Percentiles rank a stretch among this genome's conserved stretches.
Conservation (phyloP, 2,888 invertebrate species). For the Caenorhabditis sp. region DNA sequence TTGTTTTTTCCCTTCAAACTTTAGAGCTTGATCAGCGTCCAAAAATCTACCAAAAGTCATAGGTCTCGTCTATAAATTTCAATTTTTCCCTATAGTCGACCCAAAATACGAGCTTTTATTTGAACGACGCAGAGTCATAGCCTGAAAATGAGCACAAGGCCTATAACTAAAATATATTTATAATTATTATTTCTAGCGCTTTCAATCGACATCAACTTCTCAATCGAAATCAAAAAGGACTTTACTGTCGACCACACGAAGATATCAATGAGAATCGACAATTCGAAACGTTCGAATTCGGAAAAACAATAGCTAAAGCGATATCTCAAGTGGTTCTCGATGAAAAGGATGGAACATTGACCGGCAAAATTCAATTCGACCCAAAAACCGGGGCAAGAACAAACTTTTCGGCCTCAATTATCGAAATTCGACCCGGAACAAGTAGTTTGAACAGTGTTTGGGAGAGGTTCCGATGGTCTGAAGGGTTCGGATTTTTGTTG, state of each 20-base stretch:
- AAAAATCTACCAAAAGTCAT: too few relatives aligned
- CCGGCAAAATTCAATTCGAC: slow-evolving; percentile 69
- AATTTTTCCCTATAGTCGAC: too few relatives aligned
- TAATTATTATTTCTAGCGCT: slow-evolving; percentile 18
- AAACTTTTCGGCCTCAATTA: slow-evolving; percentile 65
- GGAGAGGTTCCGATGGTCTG: slow-evolving; percentile 55
- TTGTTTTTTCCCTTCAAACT: too few relatives aligned
- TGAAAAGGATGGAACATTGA: slow-evolving; percentile 62
- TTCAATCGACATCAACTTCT: slow-evolving; percentile 50
- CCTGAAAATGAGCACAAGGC: too few relatives aligned
- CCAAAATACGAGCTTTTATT: too few relatives aligned
- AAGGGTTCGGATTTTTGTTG: slow-evolving; percentile 47
- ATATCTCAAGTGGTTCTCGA: slow-evolving; percentile 54
- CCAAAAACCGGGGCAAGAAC: slow-evolving; percentile 57
- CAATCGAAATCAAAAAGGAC: slow-evolving; percentile 49
- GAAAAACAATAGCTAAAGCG: slow-evolving; percentile 46
- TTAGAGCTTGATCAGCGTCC: too few relatives aligned
- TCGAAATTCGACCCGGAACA: slow-evolving; percentile 67
- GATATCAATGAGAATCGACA: slow-evolving; percentile 39
- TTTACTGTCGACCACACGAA: slow-evolving; percentile 57
- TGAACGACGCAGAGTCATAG: too few relatives aligned
- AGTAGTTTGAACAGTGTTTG: slow-evolving; percentile 67
- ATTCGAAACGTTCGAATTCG: slow-evolving; percentile 55
- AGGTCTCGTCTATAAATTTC: too few relatives aligned
- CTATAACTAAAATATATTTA: too few relatives aligned